Evolutionary conservation across 2,888 invertebrate genomes (phyloP).

Genomic region (Polydrusus tereticollis): DNA sequence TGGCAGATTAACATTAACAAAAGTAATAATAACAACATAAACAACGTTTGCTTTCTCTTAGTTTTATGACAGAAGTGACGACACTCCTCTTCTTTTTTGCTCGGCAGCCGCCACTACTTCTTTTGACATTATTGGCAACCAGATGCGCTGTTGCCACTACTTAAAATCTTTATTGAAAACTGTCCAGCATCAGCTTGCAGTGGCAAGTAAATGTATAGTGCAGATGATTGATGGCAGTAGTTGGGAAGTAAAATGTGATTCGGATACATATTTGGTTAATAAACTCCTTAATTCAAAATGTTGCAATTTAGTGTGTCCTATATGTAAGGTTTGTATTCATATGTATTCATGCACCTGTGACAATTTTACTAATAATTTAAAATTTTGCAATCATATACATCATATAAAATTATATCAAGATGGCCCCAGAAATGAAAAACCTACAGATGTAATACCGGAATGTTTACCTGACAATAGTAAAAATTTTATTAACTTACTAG

Average conservation of each 20-base stretch:
- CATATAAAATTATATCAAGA: neutral
- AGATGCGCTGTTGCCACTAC: too few species aligned
- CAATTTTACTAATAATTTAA: neutral
- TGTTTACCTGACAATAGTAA: neutral
- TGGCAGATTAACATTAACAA: too few species aligned
- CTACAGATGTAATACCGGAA: neutral
- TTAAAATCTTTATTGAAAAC: too few species aligned
- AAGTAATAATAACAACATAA: too few species aligned
- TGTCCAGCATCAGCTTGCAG: too few species aligned
- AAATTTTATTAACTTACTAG: neutral
- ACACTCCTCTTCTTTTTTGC: too few species aligned
- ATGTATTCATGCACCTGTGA: constrained; percentile 14
- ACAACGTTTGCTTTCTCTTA: too few species aligned
- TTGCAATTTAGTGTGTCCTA: constrained; percentile 1
- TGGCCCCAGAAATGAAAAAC: neutral
- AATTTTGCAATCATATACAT: constrained; percentile 26
- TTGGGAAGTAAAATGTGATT: constrained; percentile 2
- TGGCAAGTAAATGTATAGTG: neutral
- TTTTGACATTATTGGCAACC: too few species aligned
- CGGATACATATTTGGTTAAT: neutral
- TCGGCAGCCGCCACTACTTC: too few species aligned
- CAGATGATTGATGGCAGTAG: neutral
- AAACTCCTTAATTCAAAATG: neutral
- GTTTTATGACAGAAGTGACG: too few species aligned
- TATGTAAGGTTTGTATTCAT: constrained; percentile 14